Evolutionary conservation across 2,797 vertebrate species (phyloP), one percentile per base, ranked within the genome.

Genomic region (Crenichthys baileyi): DNA sequence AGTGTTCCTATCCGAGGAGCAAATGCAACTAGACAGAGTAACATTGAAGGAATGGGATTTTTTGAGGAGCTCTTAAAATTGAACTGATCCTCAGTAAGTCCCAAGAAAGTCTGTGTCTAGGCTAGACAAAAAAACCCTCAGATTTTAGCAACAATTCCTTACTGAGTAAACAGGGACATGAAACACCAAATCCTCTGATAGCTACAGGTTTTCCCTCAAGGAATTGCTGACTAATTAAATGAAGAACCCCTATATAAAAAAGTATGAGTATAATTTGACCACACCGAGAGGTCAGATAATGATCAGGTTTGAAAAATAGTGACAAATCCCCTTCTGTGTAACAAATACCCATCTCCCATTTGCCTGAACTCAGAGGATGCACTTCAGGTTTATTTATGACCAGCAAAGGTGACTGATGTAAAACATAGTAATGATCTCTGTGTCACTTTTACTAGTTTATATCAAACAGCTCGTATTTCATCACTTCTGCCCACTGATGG

Each of bases 381-480:
- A 82, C 82, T 87, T 77, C 75, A 80, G 22, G 24, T 87, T 36
- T 87, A 91, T 94, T 93, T 90, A 92, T 68, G 79, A 75, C 31
- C 13, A 2, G 48, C 48, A 75, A 78, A 65, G 79, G 18, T 76
- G 86, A 91, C 78, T 84, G 85, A 85, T 79, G 85, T 85, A 86
- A 91, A 86, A 89, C 87, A 31, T 83, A 77, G 88, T 84, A 91
- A 91, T 92, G 87, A 89, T 91, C 85, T 80, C 63, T 85, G 72
- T 93, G 90, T 92, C 90, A 93, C 79, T 82, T 90, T 89, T 75
- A 79, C 85, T 86, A 75, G 79, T 91, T 92, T 91, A 92, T 91
- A 88, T 92, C 87, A 87, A 90, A 89, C 41, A 73, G 79, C 88
- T 91, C 87, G 73, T 88, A 84, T 84, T 93, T 91, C 86, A 91